Conservation (phyloP, 2,888 invertebrate genomes). For the Drosophila maculinotata region DNA sequence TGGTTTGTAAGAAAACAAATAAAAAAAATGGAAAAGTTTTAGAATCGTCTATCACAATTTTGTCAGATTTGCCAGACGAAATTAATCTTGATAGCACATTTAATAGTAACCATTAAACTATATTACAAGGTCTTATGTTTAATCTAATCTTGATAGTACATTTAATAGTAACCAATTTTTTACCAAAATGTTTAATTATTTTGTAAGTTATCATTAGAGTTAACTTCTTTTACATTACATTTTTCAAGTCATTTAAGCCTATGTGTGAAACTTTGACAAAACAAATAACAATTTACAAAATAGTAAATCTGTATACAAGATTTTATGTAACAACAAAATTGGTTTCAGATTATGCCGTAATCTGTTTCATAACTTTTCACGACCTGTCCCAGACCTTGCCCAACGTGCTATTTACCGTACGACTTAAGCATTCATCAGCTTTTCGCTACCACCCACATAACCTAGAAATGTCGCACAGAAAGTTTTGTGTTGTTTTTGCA, state of each 20-base stretch:
- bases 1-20: too few relatives aligned
- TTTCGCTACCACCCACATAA: conserved; percentile 22
- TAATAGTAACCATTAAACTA: too few relatives aligned
- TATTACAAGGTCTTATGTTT: too few relatives aligned
- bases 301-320: not conserved
- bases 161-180: too few relatives aligned
- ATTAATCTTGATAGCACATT: too few relatives aligned
- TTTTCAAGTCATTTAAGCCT: not conserved
- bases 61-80: too few relatives aligned
- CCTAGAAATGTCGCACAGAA: conserved; percentile 41
- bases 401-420: conserved; percentile 9
- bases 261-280: not conserved
- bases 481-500: conserved; percentile 30
- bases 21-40: too few relatives aligned
- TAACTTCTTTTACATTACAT: not conserved
- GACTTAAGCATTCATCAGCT: conserved; percentile 14
- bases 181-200: too few relatives aligned
- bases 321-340: not conserved
- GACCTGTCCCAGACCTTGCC: conserved; percentile 8
- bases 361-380: conserved; percentile 40
- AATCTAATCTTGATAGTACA: too few relatives aligned
- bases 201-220: too few relatives aligned
- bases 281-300: not conserved
- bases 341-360: conserved; percentile 16
- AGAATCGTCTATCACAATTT: too few relatives aligned